phyloP scores from a whole-genome alignment of 2,113 vertebrate species.

The Larimichthys crocea region DNA sequence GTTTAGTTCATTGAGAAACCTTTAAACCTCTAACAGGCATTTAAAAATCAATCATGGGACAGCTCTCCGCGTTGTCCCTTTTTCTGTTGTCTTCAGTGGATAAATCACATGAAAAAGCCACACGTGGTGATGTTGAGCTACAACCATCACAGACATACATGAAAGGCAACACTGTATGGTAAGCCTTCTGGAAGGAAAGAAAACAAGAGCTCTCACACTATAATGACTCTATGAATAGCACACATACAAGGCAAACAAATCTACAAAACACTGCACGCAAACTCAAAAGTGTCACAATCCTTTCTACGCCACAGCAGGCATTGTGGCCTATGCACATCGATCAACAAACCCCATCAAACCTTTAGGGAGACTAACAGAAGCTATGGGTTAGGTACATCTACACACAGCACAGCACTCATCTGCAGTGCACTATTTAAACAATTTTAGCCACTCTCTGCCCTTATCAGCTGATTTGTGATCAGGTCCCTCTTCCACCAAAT shows the following conservation, averaged over 20 bases:
- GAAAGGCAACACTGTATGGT: slow-evolving; percentile 62
- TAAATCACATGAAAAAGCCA: slow-evolving; percentile 61
- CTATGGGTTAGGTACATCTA: slow-evolving; percentile 79
- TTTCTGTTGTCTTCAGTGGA: slow-evolving; percentile 1
- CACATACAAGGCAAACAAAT: slow-evolving; percentile 76
- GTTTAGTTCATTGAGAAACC: slow-evolving; percentile 13
- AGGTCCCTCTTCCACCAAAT: slow-evolving; percentile 14
- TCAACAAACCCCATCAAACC: slow-evolving; percentile 76
- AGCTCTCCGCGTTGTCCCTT: slow-evolving; percentile 3
- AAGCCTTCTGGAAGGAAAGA: slow-evolving; percentile 49
- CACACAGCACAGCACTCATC: slow-evolving; percentile 78
- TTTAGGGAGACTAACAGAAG: slow-evolving; percentile 77
- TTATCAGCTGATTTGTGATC: slow-evolving; percentile 60
- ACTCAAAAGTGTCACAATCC: slow-evolving; percentile 68
- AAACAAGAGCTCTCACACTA: slow-evolving; percentile 58
- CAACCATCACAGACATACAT: slow-evolving; percentile 75
- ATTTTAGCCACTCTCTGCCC: slow-evolving; percentile 60
- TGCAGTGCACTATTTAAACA: slow-evolving; percentile 70
- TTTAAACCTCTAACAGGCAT: slow-evolving; percentile 4
- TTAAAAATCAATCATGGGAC: slow-evolving; percentile 21
- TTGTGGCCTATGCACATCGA: slow-evolving; percentile 82
- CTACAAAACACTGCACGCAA: slow-evolving; percentile 79
- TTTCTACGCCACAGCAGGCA: slow-evolving; percentile 81
- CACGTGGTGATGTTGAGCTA: slow-evolving; percentile 69
- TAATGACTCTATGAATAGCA: slow-evolving; percentile 63